Base-by-base conservation (phyloP, 1,140 invertebrate species). In the Musca vetustissima region DNA sequence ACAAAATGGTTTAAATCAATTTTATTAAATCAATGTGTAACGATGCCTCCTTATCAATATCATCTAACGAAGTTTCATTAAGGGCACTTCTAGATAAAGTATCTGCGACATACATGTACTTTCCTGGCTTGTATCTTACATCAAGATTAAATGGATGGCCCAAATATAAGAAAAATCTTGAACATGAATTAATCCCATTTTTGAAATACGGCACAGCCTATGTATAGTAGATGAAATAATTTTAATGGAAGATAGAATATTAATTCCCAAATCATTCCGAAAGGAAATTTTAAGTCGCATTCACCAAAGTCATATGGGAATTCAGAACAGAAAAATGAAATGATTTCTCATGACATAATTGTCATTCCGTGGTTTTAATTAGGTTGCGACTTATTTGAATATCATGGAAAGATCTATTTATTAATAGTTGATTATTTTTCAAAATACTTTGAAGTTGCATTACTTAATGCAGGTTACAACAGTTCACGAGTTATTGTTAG, bases 271-370 rank as follows among this genome's bases (percentile, higher is more conserved):
- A 9, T 22, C 2, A 21, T 17, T 65, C 2, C 3, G 19, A 19
- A 13, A 21, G 59, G 32, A 70, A 57, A 83, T 85, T 50, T 73
- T 85, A 49, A 65, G 76, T 22, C 69, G 71, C 48, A 66, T 85
- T 61, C 84, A 86, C 73, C 75, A 79, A 68, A 72, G 74, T 24
- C 85, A 87, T 74, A 52, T 85, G 61, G 85, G 85, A 1, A 75
- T 82, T 64, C 19, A 52, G 14, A 52, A 32, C 3, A 52, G 17
- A 19, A 52, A 52, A 52, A n/a, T 52, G 50, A 52, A 52, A 52
- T 52, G 50, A 52, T 52, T 65, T 47, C 19, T 64, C 21, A 43
- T 53, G 43, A 70, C 49, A 61, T 22, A 67, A 65, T 52, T 49
- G 47, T 25, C n/a, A 70, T 67, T 64, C 19, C 47, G 67, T 64